A percentile compares a stretch with the other conserved stretches of the same genome.
Evolutionary conservation across 2,888 invertebrate species (phyloP).

Genomic region (Norana najaformis): DNA sequence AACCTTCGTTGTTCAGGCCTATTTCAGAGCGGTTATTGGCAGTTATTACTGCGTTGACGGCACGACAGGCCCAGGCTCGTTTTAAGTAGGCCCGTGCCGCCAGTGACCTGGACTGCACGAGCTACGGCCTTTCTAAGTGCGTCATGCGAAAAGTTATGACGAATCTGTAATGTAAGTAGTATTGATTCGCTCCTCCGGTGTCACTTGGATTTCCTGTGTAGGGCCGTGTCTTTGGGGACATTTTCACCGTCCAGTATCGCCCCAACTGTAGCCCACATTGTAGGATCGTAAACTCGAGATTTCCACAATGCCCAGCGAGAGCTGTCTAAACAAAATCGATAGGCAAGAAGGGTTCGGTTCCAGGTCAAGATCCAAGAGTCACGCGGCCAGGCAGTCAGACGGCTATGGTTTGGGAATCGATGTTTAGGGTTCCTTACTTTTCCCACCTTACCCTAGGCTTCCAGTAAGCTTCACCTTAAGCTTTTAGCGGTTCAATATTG

Average conservation of each 20-base stretch:
- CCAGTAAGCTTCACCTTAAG: neutral
- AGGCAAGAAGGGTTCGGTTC: no score
- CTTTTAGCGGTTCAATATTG: neutral
- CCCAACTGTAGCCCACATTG: neutral
- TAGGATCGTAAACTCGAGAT: no score
- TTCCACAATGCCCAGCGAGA: no score
- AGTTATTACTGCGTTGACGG: neutral
- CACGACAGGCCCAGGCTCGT: neutral
- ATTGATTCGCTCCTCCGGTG: neutral
- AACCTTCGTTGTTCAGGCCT: neutral
- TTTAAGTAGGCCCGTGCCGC: neutral
- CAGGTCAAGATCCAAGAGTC: no score
- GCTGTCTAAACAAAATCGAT: no score
- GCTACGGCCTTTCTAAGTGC: neutral
- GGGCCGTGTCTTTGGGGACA: neutral
- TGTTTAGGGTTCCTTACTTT: no score
- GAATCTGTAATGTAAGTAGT: neutral
- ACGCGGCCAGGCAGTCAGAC: no score
- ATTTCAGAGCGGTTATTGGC: neutral
- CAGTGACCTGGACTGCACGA: neutral
- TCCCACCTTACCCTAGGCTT: neutral
- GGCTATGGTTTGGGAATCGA: no score
- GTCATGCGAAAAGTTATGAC: slow-evolving; percentile 5
- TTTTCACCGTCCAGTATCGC: neutral
- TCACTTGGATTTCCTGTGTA: neutral